Evolutionary conservation across 2,797 vertebrate genomes (phyloP).

Genomic region (Megaceryle alcyon): DNA sequence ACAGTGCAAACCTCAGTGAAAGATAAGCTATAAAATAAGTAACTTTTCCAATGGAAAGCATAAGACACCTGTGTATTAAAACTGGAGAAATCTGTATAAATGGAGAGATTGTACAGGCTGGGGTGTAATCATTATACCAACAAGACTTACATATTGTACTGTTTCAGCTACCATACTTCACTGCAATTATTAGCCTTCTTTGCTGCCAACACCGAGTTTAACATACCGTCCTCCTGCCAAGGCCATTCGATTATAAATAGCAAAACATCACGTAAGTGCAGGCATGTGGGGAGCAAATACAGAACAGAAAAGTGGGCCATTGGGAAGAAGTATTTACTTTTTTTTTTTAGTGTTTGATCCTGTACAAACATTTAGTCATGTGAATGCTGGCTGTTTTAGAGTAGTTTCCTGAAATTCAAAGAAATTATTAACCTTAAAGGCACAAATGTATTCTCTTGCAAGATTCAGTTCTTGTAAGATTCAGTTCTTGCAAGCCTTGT

Average conservation of each 20-base stretch:
- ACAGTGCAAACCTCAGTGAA: not conserved
- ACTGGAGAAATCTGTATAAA: constrained; percentile 4
- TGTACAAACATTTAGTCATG: constrained; percentile 50
- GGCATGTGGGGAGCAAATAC: constrained; percentile 64
- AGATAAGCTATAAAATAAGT: not conserved
- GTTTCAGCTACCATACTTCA: constrained; percentile 37
- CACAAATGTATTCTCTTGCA: not conserved
- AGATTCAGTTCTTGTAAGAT: not conserved
- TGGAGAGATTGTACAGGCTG: not conserved
- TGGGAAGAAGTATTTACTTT: constrained; percentile 51
- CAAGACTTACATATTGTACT: constrained; percentile 10
- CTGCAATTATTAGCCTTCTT: constrained; percentile 49
- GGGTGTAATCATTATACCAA: not conserved
- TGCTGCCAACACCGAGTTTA: constrained; percentile 61
- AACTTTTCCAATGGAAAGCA: not conserved
- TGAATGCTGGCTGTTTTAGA: not conserved
- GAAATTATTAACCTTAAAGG: constrained; percentile 23
- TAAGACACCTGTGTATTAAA: not conserved
- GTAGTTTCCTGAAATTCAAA: constrained; percentile 28
- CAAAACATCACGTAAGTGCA: constrained; percentile 57
- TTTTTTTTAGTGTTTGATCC: constrained; percentile 35
- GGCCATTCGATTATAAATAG: constrained; percentile 65
- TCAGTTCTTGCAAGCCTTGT: not conserved
- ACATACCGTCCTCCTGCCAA: constrained; percentile 54
- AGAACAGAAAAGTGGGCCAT: constrained; percentile 41